Evolutionary conservation across 1,140 invertebrate species (phyloP).

Genomic region (Luehdorfia chinensis): DNA sequence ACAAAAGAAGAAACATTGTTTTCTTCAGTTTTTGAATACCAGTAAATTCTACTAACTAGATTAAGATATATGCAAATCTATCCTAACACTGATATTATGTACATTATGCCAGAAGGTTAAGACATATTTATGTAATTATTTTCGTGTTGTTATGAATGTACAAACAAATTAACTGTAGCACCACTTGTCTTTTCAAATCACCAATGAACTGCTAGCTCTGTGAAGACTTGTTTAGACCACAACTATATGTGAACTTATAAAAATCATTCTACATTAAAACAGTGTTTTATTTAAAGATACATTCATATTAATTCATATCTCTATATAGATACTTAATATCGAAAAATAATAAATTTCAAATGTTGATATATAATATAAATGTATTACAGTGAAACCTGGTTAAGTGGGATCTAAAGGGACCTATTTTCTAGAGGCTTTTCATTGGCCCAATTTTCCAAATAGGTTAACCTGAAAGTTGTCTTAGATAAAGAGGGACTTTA

Average conservation of each 20-base stretch:
- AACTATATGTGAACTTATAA: constrained; percentile 17
- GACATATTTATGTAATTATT: constrained; percentile 14
- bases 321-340: no score
- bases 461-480: no score
- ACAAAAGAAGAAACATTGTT: neutral
- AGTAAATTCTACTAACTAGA: constrained; percentile 5
- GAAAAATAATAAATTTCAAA: no score
- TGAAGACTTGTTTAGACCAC: constrained; percentile 15
- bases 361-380: no score
- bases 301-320: no score
- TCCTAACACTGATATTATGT: constrained; percentile 2
- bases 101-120: neutral
- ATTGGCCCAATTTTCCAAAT: no score
- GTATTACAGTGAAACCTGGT: no score
- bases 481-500: no score
- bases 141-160: constrained; percentile 14
- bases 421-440: no score
- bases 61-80: constrained; percentile 1
- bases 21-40: neutral
- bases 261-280: constrained; percentile 16
- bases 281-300: constrained; percentile 13
- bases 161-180: constrained; percentile 18
- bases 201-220: constrained; percentile 13
- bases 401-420: no score
- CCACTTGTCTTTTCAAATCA: constrained; percentile 16